phyloP scores from a whole-genome alignment of 2,888 invertebrate genomes.

The Pollenia angustigena region DNA sequence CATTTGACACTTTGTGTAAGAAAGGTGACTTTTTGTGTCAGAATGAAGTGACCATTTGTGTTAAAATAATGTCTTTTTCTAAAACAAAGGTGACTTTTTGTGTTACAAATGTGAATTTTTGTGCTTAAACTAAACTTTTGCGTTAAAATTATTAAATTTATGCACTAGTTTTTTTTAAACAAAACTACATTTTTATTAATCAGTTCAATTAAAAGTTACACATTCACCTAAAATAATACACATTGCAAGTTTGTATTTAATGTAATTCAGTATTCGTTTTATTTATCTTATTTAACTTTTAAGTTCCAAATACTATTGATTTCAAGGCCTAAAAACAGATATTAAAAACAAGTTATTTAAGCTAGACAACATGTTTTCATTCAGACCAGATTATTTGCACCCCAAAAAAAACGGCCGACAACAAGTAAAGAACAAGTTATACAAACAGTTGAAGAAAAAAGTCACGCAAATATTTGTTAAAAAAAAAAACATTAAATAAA shows the following conservation, averaged over 20 bases:
- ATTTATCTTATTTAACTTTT: constrained; percentile 43
- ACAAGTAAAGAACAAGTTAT: constrained; percentile 66
- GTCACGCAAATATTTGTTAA: constrained; percentile 39
- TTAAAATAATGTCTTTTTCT: too few relatives aligned
- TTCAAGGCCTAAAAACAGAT: constrained; percentile 66
- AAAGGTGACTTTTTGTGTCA: too few relatives aligned
- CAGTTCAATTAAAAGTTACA: constrained; percentile 32
- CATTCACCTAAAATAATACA: constrained; percentile 26
- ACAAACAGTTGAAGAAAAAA: constrained; percentile 31
- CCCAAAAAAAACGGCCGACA: constrained; percentile 34
- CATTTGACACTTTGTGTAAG: too few relatives aligned
- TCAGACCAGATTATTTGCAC: constrained; percentile 24
- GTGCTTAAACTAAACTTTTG: too few relatives aligned
- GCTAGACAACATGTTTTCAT: constrained; percentile 44
- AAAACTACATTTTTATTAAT: not conserved
- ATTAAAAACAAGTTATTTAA: constrained; percentile 52
- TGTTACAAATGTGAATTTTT: too few relatives aligned
- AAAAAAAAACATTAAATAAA: constrained; percentile 21
- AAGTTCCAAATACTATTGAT: constrained; percentile 66
- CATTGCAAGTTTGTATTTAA: constrained; percentile 10
- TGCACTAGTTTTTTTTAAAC: not conserved
- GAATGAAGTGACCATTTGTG: too few relatives aligned
- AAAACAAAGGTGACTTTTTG: too few relatives aligned
- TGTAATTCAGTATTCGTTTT: constrained; percentile 13
- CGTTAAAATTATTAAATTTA: too few relatives aligned